These are phyloP conservation scores for Drosophila lacertosa DNA, from an alignment of 1,140 invertebrate genomes.

Conservation along the genomic window DNA sequence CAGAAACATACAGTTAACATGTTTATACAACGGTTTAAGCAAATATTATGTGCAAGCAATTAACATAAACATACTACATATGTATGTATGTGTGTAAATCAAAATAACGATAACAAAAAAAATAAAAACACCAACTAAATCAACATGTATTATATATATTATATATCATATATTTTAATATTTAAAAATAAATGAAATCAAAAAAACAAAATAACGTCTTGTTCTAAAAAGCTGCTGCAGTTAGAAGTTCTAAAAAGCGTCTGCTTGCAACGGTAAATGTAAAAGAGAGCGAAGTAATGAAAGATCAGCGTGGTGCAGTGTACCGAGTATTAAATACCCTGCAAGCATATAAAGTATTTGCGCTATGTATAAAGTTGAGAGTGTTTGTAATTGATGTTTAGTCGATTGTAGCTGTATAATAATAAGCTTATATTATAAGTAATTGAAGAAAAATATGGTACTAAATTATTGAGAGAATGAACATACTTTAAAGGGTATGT, in stretches of 20 bases:
- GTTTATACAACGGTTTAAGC: constrained; percentile 19
- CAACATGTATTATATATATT: constrained; percentile 75
- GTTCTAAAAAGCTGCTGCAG: neutral
- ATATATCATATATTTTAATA: constrained; percentile 55
- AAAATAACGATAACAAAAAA: constrained; percentile 8
- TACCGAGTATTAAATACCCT: no score
- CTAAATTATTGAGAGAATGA: no score
- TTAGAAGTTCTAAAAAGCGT: no score
- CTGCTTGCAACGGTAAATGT: no score
- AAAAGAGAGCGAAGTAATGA: no score
- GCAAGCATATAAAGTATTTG: no score
- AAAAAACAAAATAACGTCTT: constrained; percentile 2
- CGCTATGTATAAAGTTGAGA: no score
- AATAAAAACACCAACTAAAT: constrained; percentile 67
- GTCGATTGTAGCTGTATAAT: no score
- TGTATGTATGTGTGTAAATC: constrained; percentile 9
- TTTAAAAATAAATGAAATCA: constrained; percentile 37
- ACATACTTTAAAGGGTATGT: neutral
- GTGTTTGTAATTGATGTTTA: no score
- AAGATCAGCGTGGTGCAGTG: no score
- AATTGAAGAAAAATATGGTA: no score
- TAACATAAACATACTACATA: constrained; percentile 27
- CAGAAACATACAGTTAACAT: constrained; percentile 9
- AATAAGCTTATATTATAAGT: no score
- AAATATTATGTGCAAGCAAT: constrained; percentile 54